These are phyloP conservation scores for Novumbra hubbsi DNA, from an alignment of 2,797 vertebrate species.

Conservation along the genomic window DNA sequence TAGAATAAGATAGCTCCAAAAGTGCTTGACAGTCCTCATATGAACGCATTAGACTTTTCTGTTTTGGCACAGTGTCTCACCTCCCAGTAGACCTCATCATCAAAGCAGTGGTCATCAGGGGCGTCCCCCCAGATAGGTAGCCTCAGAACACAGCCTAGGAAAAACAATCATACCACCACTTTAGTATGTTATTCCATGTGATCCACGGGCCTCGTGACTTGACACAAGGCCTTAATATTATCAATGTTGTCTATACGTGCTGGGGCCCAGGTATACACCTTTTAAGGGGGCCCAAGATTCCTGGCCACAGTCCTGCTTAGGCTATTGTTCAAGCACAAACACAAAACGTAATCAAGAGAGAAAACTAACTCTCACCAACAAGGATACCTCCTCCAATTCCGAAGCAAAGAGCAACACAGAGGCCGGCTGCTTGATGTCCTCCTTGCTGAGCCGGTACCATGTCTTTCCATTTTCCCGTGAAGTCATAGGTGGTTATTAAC, in stretches of 20 bases:
- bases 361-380: conserved; percentile 78
- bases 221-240: no score
- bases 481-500: conserved; percentile 72
- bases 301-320: no score
- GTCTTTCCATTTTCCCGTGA: conserved; percentile 42
- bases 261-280: no score
- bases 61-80: conserved; percentile 55
- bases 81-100: conserved; percentile 93
- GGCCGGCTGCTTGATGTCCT: conserved; percentile 84
- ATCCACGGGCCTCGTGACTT: no score
- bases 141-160: conserved; percentile 85
- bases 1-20: background rate
- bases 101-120: conserved; percentile 88
- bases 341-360: background rate
- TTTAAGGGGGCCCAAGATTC: no score
- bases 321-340: no score
- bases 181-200: background rate
- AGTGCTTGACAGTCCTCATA: background rate
- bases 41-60: background rate
- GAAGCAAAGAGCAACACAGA: conserved; percentile 87
- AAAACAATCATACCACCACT: background rate
- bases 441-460: conserved; percentile 76
- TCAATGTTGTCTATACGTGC: no score
- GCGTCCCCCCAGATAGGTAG: conserved; percentile 90
- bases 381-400: conserved; percentile 86